A percentile compares a stretch with the other conserved stretches of the same genome.
These are phyloP conservation scores for Bombus pascuorum DNA, from an alignment of 1,140 invertebrate genomes.

Conservation along the genomic window DNA sequence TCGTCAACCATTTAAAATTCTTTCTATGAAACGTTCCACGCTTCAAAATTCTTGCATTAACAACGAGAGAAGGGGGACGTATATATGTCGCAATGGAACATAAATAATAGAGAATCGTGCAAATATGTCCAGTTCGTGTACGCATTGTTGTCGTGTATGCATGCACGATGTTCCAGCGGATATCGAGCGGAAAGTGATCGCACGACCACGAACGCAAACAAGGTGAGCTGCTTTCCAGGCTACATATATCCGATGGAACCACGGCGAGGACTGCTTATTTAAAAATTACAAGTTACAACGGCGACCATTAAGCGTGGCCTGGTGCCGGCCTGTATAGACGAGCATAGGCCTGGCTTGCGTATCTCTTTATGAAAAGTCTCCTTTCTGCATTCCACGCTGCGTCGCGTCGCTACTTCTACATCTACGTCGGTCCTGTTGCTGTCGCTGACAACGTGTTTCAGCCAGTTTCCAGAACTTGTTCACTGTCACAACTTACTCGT, in stretches of 20 bases:
- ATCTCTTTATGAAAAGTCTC: slow-evolving; percentile 61
- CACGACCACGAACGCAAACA: slow-evolving; percentile 53
- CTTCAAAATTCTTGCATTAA: neutral
- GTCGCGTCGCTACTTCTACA: neutral
- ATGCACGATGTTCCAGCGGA: neutral
- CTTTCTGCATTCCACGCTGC: slow-evolving; percentile 68
- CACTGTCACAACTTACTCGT: slow-evolving; percentile 50
- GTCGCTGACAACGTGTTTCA: slow-evolving; percentile 62
- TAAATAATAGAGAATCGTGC: slow-evolving; percentile 14
- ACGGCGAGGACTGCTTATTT: slow-evolving; percentile 69
- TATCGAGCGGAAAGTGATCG: slow-evolving; percentile 63
- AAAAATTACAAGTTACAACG: slow-evolving; percentile 79
- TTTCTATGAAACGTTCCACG: too few relatives aligned
- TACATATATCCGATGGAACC: neutral
- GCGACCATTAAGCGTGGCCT: slow-evolving; percentile 73
- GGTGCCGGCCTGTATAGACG: slow-evolving; percentile 18
- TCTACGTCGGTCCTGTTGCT: slow-evolving; percentile 30
- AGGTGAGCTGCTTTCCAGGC: slow-evolving; percentile 73
- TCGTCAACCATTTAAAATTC: too few relatives aligned
- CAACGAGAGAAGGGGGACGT: neutral
- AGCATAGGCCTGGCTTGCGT: slow-evolving; percentile 51
- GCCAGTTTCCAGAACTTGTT: slow-evolving; percentile 59
- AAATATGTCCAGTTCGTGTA: neutral
- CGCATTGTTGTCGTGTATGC: neutral
- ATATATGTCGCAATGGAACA: neutral